These are phyloP conservation scores for Himalopsyche anomala DNA, from an alignment of 2,888 invertebrate genomes.

Conservation along the genomic window DNA sequence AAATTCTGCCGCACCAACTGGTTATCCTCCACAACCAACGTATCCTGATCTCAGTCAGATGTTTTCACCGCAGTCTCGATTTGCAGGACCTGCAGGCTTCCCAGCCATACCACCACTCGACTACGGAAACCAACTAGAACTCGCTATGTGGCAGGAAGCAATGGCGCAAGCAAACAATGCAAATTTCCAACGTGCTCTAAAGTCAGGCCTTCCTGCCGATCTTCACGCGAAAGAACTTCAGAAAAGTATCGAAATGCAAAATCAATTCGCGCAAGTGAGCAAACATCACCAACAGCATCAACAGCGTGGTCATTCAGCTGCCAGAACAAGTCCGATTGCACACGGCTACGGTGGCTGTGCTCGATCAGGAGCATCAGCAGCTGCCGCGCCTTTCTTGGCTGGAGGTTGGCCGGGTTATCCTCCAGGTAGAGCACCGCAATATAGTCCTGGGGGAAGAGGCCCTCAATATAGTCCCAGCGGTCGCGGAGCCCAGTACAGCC, in stretches of 20 bases:
- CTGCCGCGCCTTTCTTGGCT: conserved; percentile 58
- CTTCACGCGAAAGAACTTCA: conserved; percentile 69
- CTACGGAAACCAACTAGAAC: conserved; percentile 77
- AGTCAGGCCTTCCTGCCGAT: conserved; percentile 68
- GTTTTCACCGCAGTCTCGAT: conserved; percentile 73
- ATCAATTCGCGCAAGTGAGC: conserved; percentile 74
- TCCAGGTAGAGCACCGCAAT: conserved; percentile 12
- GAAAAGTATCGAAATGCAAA: conserved; percentile 73
- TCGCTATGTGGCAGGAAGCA: conserved; percentile 84
- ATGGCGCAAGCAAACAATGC: conserved; percentile 76
- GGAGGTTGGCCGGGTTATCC: conserved; percentile 44
- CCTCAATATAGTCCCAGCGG: not conserved
- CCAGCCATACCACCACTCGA: conserved; percentile 74
- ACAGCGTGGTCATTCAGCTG: conserved; percentile 72
- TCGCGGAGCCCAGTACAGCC: conserved; percentile 34
- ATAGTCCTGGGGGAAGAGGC: too few relatives aligned
- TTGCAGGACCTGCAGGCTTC: conserved; percentile 73
- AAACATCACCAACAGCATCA: conserved; percentile 70
- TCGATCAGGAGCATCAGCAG: conserved; percentile 65
- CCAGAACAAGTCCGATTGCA: conserved; percentile 76
- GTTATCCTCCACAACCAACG: conserved; percentile 73
- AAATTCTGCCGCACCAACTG: conserved; percentile 72
- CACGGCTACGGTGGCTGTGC: conserved; percentile 70
- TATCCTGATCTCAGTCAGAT: conserved; percentile 76
- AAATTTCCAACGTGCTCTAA: conserved; percentile 70